Evolutionary conservation across 2,113 vertebrate species (phyloP), one percentile per base, ranked within the genome.

Genomic region (Epinephelus cyanopodus): DNA sequence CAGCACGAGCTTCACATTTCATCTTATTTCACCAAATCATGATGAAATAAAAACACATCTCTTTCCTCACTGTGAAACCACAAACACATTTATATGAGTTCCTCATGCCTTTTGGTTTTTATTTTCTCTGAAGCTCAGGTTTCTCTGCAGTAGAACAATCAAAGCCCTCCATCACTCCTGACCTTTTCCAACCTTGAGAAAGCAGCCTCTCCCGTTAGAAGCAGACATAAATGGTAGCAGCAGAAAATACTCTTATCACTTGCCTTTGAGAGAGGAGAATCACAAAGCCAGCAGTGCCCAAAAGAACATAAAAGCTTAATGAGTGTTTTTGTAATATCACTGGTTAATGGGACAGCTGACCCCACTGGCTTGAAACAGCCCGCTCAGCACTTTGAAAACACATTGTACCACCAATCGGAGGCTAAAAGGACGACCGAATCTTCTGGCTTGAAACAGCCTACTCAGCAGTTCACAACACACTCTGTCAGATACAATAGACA

Each of bases 281-380:
- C 65, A 83, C 75, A 92, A 87, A 89, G 82, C 48, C 48, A 83
- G 60, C 64, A 29, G 73, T 5, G 71, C 71, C 73, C 72, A 57
- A 77, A 77, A 80, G 79, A 85, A 86, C 83, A 87, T 87, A 87
- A 92, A 91, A 78, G 84, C 90, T 86, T 92, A 91, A 93, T 92
- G 86, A 90, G 85, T 87, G 86, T 87, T 90, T 91, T 92, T 86
- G 79, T 90, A 87, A 90, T 88, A 90, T 90, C 82, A 74, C 79
- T 58, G 71, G 89, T 79, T 92, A 94, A 93, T 91, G 74, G 87
- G 84, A 93, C 88, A 91, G 89, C 85, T 91, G 88, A 94, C 90
- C 87, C 77, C 77, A 62, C 57, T 56, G 73, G 54, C 70, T 73
- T 69, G 33, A 90, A 92, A 90, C 78, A 61, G 71, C 70, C 29